Percentiles rank a stretch among this genome's conserved stretches.
Evolutionary conservation across 2,888 invertebrate species (phyloP).

Genomic region (Sinodicranocentrus sp.): DNA sequence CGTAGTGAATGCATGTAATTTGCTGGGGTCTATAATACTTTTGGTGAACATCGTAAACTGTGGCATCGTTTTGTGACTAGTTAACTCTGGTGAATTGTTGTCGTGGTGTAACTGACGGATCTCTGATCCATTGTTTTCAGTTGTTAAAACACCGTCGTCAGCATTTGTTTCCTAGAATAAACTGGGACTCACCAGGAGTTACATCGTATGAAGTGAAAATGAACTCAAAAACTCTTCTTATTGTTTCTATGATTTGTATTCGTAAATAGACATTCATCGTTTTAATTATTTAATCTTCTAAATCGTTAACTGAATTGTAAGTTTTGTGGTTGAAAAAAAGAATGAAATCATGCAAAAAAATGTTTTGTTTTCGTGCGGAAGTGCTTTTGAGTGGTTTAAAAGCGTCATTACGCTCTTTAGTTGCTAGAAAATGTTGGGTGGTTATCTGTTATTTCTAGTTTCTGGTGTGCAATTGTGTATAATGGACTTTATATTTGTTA

Average conservation of each 20-base stretch:
- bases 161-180: slow-evolving; percentile 6
- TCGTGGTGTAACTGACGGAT: slow-evolving; percentile 61
- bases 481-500: too few species aligned
- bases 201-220: background rate
- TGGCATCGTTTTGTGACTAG: slow-evolving; percentile 11
- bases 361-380: too few species aligned
- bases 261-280: background rate
- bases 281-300: background rate
- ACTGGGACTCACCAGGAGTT: slow-evolving; percentile 22
- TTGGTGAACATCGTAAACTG: slow-evolving; percentile 14
- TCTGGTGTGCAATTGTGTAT: too few species aligned
- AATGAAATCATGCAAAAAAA: slow-evolving; percentile 7
- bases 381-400: too few species aligned
- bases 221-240: background rate
- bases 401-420: too few species aligned
- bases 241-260: background rate
- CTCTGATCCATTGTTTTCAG: slow-evolving; percentile 50
- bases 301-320: slow-evolving; percentile 4
- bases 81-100: slow-evolving; percentile 31
- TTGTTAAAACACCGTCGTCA: slow-evolving; percentile 18
- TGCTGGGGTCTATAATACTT: background rate
- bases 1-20: slow-evolving; percentile 39
- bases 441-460: too few species aligned
- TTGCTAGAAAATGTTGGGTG: too few species aligned
- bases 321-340: slow-evolving; percentile 3